Conservation (phyloP, 2,113 vertebrate species). For the Myocastor coypus region DNA sequence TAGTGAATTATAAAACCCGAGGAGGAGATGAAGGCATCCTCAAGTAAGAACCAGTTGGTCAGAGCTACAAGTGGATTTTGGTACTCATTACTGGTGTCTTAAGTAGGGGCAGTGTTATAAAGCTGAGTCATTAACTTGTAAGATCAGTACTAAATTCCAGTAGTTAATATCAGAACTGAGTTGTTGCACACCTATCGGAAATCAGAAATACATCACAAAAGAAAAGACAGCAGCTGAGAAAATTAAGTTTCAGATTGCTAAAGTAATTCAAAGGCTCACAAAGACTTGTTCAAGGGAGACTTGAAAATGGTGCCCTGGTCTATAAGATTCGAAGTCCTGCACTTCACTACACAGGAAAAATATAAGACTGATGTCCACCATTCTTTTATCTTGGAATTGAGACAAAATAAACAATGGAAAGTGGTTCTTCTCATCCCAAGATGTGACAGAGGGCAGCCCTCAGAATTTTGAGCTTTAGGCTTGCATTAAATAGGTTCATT, state of each 20-base stretch:
- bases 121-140: neutral
- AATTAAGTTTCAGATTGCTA: neutral
- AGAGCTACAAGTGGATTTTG: neutral
- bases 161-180: neutral
- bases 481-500: neutral
- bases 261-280: neutral
- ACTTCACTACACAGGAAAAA: neutral
- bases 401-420: neutral
- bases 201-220: neutral
- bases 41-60: neutral
- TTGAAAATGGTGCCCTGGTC: neutral
- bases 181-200: neutral
- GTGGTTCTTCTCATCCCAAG: neutral
- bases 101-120: neutral
- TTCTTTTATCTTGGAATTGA: neutral
- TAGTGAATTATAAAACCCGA: neutral
- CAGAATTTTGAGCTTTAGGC: neutral
- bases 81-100: no score
- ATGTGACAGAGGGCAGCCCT: neutral
- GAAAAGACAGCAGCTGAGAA: neutral
- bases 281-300: neutral
- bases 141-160: neutral
- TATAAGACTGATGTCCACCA: neutral
- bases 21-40: no score
- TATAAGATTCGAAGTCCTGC: neutral